Evolutionary conservation across 2,797 vertebrate species (phyloP).

Genomic region (Cuniculus paca): DNA sequence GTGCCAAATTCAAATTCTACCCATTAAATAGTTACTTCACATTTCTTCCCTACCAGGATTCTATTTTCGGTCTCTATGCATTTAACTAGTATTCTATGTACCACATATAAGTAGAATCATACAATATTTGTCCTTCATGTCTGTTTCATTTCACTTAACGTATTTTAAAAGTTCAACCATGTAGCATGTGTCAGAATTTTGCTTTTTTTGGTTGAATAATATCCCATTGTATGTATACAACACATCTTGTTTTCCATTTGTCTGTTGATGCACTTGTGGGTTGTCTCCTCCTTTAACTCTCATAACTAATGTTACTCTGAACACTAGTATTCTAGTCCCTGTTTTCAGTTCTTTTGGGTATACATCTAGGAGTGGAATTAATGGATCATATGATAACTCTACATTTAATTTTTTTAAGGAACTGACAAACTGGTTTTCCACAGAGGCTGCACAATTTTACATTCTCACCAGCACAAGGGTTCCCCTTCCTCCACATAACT

Average conservation of each 20-base stretch:
- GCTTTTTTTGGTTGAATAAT: not conserved
- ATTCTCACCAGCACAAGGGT: not conserved
- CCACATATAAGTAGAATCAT: not conserved
- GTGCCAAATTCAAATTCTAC: not conserved
- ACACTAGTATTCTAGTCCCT: not conserved
- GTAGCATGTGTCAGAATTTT: not conserved
- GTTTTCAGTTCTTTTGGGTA: not conserved
- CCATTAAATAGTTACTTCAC: not conserved
- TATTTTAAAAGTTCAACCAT: not conserved
- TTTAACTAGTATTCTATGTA: not conserved
- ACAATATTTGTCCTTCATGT: not conserved
- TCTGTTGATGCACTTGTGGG: not conserved
- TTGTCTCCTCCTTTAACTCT: not conserved
- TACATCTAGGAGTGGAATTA: not conserved
- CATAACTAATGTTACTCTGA: not conserved
- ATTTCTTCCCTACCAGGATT: no score
- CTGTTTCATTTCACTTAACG: not conserved
- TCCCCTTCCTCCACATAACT: not conserved
- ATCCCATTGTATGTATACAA: not conserved
- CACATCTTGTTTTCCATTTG: not conserved
- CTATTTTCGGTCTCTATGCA: not conserved
- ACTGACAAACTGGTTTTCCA: not conserved
- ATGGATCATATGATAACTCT: not conserved
- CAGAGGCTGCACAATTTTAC: not conserved
- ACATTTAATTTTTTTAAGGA: not conserved